phyloP scores from a whole-genome alignment of 2,888 invertebrate genomes.

The Willowsia nigromaculata region DNA sequence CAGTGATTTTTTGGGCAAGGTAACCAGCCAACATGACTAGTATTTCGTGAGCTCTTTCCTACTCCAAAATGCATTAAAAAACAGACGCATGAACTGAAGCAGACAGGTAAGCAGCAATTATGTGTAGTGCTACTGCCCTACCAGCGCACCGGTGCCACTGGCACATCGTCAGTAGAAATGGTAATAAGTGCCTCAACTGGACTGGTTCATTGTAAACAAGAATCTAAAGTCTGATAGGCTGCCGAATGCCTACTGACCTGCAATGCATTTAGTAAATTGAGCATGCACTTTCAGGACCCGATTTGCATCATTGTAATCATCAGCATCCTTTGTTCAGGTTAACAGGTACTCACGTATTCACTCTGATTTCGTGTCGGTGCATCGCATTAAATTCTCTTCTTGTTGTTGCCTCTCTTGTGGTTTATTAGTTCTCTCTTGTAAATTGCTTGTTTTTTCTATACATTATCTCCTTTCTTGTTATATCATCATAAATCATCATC shows the following conservation, averaged over 20 bases:
- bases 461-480: not conserved
- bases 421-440: not conserved
- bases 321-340: not conserved
- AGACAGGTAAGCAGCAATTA: not conserved
- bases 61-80: not conserved
- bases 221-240: not conserved
- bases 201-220: slow-evolving; percentile 20
- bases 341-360: not conserved
- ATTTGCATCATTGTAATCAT: not conserved
- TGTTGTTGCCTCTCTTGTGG: not conserved
- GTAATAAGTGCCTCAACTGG: not conserved
- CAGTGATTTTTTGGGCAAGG: not conserved
- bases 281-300: not conserved
- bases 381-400: not conserved
- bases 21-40: not conserved
- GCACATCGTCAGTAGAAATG: not conserved
- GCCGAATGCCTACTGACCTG: not conserved
- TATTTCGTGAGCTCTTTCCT: not conserved
- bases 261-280: not conserved
- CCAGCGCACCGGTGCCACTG: not conserved
- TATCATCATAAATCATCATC: not conserved
- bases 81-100: too few species aligned
- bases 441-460: not conserved
- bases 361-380: not conserved
- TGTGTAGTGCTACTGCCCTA: not conserved